These are phyloP conservation scores for Lasiurus borealis DNA, from an alignment of 2,113 vertebrate genomes.

Conservation along the genomic window DNA sequence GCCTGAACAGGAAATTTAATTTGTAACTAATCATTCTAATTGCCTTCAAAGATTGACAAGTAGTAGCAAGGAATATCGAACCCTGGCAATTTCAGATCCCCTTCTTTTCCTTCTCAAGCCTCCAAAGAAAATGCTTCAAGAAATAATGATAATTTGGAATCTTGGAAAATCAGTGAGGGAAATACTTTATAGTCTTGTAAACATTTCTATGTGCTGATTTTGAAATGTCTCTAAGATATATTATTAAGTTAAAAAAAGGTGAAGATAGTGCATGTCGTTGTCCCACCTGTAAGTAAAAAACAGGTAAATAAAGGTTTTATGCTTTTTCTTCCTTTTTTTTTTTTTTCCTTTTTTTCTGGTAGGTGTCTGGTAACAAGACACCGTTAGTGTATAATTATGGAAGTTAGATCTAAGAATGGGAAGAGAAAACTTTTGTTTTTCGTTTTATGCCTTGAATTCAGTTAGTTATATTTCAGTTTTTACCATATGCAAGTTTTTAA, in stretches of 20 bases:
- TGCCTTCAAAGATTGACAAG: not conserved
- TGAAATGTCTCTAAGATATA: not conserved
- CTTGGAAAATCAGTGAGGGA: not conserved
- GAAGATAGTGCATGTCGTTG: conserved; percentile 29
- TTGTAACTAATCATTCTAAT: not conserved
- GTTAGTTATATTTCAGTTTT: not conserved
- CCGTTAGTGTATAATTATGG: not conserved
- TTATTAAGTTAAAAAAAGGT: not conserved
- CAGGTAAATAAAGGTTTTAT: conserved; percentile 1
- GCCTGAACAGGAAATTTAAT: too few relatives aligned
- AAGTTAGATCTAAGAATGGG: not conserved
- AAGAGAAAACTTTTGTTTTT: not conserved
- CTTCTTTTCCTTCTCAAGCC: not conserved
- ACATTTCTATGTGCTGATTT: not conserved
- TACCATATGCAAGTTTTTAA: conserved; percentile 20
- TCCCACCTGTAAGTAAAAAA: conserved; percentile 5
- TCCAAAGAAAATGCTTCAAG: not conserved
- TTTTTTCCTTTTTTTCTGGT: not conserved
- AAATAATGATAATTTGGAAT: not conserved
- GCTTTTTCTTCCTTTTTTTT: not conserved
- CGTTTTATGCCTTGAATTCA: not conserved
- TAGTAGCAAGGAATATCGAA: not conserved
- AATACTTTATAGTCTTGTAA: not conserved
- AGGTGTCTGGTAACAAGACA: not conserved
- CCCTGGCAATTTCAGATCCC: not conserved